Percentiles rank a stretch among this genome's conserved stretches.
phyloP scores from a whole-genome alignment of 2,113 vertebrate species.

The Lutjanus erythropterus region DNA sequence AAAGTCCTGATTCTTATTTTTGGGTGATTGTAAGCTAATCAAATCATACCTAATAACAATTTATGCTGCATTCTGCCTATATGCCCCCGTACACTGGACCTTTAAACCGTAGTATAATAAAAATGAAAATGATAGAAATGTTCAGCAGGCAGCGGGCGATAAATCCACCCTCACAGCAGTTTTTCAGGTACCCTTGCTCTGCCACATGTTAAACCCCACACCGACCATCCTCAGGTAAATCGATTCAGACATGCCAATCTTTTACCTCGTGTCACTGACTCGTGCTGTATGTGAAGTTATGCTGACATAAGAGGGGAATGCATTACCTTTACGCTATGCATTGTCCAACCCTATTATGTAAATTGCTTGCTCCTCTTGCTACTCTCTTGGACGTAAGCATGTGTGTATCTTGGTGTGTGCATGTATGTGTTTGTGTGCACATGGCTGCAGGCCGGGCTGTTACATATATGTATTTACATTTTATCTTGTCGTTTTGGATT shows the following conservation, averaged over 20 bases:
- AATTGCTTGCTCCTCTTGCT: slow-evolving; percentile 46
- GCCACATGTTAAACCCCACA: slow-evolving; percentile 19
- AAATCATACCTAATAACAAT: no score
- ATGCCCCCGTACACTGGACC: no score
- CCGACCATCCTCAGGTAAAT: slow-evolving; percentile 29
- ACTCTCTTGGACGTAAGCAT: background rate
- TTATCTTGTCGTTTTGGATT: slow-evolving; percentile 66
- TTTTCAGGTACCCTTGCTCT: background rate
- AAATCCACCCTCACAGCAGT: background rate
- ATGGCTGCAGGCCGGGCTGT: background rate
- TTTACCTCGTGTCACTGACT: slow-evolving; percentile 31
- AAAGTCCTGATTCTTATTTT: no score
- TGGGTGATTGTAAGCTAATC: no score
- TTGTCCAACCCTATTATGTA: slow-evolving; percentile 73
- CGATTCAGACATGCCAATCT: slow-evolving; percentile 58
- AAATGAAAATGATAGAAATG: background rate
- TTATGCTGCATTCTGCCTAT: no score
- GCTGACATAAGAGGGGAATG: slow-evolving; percentile 62
- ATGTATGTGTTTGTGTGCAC: background rate
- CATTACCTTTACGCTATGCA: slow-evolving; percentile 59
- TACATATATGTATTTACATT: slow-evolving; percentile 54
- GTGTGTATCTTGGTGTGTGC: background rate
- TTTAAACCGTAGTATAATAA: background rate
- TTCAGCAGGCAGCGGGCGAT: background rate
- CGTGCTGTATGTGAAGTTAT: slow-evolving; percentile 38